These are phyloP conservation scores for Rhizoglyphus robini DNA, from an alignment of 1,140 invertebrate species.

Conservation along the genomic window DNA sequence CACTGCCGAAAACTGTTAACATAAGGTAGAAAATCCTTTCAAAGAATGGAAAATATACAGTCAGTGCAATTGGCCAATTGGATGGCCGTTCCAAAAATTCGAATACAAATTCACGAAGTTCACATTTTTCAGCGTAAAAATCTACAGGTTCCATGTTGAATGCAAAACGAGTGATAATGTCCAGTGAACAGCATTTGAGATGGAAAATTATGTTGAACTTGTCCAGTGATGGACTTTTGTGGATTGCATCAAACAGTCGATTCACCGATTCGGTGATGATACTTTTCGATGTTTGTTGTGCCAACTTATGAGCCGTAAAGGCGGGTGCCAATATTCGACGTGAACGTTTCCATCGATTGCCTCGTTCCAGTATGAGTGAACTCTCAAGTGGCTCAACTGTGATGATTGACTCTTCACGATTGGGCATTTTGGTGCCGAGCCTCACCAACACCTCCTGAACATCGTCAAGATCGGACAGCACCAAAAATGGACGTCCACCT, in stretches of 20 bases:
- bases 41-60: neutral
- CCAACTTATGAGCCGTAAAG: neutral
- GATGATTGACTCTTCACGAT: neutral
- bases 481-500: neutral
- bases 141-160: slow-evolving; percentile 5
- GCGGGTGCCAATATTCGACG: slow-evolving; percentile 6
- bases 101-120: neutral
- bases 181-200: slow-evolving; percentile 15
- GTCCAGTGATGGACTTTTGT: neutral
- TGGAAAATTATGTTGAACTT: neutral
- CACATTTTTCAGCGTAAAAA: neutral
- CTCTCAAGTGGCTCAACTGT: neutral
- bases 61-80: neutral
- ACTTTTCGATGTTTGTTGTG: neutral
- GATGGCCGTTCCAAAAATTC: neutral
- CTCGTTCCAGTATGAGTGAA: too few relatives aligned
- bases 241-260: neutral
- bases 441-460: neutral
- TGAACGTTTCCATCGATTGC: slow-evolving; percentile 2
- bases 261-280: neutral
- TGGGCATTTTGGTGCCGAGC: neutral
- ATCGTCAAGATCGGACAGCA: neutral
- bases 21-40: neutral
- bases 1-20: neutral
- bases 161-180: slow-evolving; percentile 6